These are phyloP conservation scores for Drosophila melanica DNA, from an alignment of 1,140 invertebrate species.

Conservation along the genomic window DNA sequence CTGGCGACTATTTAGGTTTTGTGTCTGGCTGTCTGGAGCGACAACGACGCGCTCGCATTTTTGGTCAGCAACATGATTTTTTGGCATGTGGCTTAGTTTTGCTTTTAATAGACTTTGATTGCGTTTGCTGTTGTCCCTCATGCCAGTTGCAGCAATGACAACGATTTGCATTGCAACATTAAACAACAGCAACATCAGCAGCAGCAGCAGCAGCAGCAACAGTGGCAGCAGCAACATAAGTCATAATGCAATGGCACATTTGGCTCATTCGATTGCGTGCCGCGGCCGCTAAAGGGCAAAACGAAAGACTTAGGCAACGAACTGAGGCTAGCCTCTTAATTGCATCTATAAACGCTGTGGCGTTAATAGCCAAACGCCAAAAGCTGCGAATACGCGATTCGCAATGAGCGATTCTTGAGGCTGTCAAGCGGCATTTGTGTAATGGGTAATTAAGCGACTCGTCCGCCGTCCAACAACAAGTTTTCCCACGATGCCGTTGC, in stretches of 20 bases:
- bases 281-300: conserved; percentile 64
- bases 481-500: conserved; percentile 74
- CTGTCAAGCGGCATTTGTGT: conserved; percentile 65
- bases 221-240: conserved; percentile 27
- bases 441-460: conserved; percentile 79
- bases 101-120: conserved; percentile 73
- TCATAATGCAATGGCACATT: conserved; percentile 76
- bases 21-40: conserved; percentile 18
- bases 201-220: neutral
- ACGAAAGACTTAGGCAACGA: conserved; percentile 66
- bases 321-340: conserved; percentile 64
- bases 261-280: conserved; percentile 48
- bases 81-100: conserved; percentile 76
- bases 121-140: conserved; percentile 46
- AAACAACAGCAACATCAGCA: conserved; percentile 4
- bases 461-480: conserved; percentile 27
- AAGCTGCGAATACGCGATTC: conserved; percentile 48
- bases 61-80: conserved; percentile 68
- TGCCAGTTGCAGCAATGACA: conserved; percentile 38
- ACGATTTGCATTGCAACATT: conserved; percentile 74
- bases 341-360: conserved; percentile 51
- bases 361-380: conserved; percentile 52
- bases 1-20: conserved; percentile 30
- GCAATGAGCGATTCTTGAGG: conserved; percentile 61
- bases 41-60: conserved; percentile 13